Conservation (phyloP, 2,888 invertebrate genomes). For the Nycteola revayana region DNA sequence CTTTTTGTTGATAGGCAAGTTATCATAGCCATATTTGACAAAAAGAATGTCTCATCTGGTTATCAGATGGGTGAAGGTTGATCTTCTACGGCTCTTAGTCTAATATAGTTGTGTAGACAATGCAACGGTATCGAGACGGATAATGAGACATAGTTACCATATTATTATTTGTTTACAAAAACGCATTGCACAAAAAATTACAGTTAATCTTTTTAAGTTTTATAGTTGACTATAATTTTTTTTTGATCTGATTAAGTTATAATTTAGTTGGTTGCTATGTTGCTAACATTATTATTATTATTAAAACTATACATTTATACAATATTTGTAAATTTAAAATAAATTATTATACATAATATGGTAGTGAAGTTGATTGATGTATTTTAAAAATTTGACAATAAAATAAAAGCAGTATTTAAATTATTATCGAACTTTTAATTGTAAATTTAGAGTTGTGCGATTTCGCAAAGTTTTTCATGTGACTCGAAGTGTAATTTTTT, state of each 20-base stretch:
- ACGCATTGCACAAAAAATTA: conserved; percentile 55
- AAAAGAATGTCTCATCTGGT: too few species aligned
- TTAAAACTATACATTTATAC: conserved; percentile 33
- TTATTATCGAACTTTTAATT: conserved; percentile 53
- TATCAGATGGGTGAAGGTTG: too few species aligned
- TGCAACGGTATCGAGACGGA: conserved; percentile 17
- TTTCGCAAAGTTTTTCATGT: conserved; percentile 23
- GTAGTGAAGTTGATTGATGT: conserved; percentile 49
- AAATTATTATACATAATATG: conserved; percentile 32
- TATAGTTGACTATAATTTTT: conserved; percentile 35
- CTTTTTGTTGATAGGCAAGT: too few species aligned
- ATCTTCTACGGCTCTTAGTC: too few species aligned
- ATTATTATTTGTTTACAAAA: conserved; percentile 39
- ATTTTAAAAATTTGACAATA: conserved; percentile 76
- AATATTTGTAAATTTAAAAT: conserved; percentile 36
- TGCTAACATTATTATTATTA: conserved; percentile 34
- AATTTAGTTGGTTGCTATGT: conserved; percentile 38
- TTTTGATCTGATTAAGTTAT: conserved; percentile 39
- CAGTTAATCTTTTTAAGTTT: conserved; percentile 49
- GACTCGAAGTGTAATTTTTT: conserved; percentile 36
- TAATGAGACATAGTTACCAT: conserved; percentile 50
- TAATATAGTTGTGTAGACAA: too few species aligned
- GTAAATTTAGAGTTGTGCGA: conserved; percentile 26
- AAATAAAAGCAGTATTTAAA: conserved; percentile 77
- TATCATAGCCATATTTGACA: too few species aligned